Conservation (phyloP, 1,140 invertebrate genomes). For the Aricia agestis region DNA sequence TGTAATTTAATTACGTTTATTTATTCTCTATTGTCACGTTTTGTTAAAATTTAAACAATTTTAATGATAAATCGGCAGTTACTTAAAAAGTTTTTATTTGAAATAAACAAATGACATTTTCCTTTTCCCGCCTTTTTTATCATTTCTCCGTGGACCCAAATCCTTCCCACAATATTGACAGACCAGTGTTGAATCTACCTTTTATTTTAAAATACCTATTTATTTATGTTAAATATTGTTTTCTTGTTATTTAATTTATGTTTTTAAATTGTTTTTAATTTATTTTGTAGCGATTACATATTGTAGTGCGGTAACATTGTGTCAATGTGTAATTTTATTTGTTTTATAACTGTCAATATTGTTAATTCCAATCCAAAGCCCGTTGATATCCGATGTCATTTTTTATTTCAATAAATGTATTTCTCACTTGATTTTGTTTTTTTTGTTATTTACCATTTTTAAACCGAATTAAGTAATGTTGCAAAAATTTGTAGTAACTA, state of each 20-base stretch:
- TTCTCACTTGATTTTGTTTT: constrained; percentile 48
- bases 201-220: constrained; percentile 61
- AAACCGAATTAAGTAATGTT: too few species aligned
- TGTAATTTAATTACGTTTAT: constrained; percentile 66
- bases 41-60: constrained; percentile 64
- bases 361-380: constrained; percentile 62
- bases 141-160: not conserved
- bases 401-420: constrained; percentile 75
- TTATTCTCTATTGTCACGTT: constrained; percentile 59
- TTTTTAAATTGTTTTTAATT: constrained; percentile 68
- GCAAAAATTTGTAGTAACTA: too few species aligned
- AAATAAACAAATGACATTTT: constrained; percentile 72
- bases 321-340: constrained; percentile 46
- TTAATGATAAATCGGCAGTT: constrained; percentile 66
- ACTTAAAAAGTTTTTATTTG: constrained; percentile 67
- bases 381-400: constrained; percentile 67
- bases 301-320: constrained; percentile 17
- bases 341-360: constrained; percentile 72
- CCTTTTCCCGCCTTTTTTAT: constrained; percentile 27
- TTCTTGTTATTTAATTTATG: constrained; percentile 68
- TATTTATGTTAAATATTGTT: constrained; percentile 65
- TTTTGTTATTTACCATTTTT: constrained; percentile 22
- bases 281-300: constrained; percentile 63
- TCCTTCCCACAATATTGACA: constrained; percentile 69
- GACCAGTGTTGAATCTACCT: constrained; percentile 70